Evolutionary conservation across 2,113 vertebrate genomes (phyloP), one percentile per base, ranked within the genome.

Genomic region (Forbesichthys papilliferus): DNA sequence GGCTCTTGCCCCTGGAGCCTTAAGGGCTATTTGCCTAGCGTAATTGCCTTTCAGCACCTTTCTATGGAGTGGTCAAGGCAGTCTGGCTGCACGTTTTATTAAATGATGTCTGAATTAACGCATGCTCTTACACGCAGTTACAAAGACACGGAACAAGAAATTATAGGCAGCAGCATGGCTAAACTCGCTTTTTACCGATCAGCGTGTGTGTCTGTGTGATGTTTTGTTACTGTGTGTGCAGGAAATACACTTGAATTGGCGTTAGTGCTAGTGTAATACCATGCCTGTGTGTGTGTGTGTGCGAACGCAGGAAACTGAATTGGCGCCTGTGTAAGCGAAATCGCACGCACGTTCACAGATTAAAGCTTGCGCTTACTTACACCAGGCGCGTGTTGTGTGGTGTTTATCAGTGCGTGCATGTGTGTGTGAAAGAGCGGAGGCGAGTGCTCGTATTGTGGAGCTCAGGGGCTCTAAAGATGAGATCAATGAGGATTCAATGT

Each of bases 41-140:
- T 92, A 91, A 92, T 92, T 90, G 90, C 86, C 88, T 92, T 87
- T 90, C 82, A 89, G 79, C 88, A 86, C 90, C 84, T 91, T 89
- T 82, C 84, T 83, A 89, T 87, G 82, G 83, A 88, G 87, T 87
- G 87, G 86, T 87, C 81, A 84, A 86, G 82, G 69, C 74, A 79
- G 85, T 88, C 86, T 88, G 83, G 82, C 79, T 79, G 80, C 54
- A 16, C 78, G 72, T 84, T 83, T 90, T 91, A 92, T 92, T 91
- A 91, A 92, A 91, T 91, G 90, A 91, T 88, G 88, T 87, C 82
- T 82, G 86, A 86, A 91, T 91, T 89, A 90, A 85, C 67, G 55
- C 82, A 78, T 88, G 75, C 61, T 89, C 89, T 90, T 89, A 84
- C 87, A 87, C 13, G 69, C 80, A 84, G 68, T 90, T 89, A 88